These are phyloP conservation scores for Theretra japonica DNA, from an alignment of 2,888 invertebrate genomes.

Conservation along the genomic window DNA sequence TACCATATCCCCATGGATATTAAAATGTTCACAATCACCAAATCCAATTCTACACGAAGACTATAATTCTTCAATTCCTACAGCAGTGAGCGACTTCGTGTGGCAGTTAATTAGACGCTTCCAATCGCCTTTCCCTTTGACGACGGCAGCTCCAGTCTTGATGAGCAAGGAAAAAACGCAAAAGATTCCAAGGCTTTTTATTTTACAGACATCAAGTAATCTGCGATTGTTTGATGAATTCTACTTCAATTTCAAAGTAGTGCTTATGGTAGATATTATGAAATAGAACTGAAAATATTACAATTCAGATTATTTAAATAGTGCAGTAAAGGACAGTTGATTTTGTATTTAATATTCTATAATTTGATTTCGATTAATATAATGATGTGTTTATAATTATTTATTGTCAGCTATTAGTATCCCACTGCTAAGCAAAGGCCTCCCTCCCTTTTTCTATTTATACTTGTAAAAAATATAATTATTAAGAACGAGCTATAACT, in stretches of 20 bases:
- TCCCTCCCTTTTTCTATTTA: too few species aligned
- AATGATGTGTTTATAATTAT: too few species aligned
- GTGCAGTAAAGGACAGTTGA: too few species aligned
- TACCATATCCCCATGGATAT: too few species aligned
- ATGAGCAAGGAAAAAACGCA: conserved; percentile 6
- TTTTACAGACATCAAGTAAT: neutral
- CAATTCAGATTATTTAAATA: too few species aligned
- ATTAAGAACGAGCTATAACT: too few species aligned
- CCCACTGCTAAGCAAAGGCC: too few species aligned
- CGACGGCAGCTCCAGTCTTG: conserved; percentile 11
- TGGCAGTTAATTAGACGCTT: conserved; percentile 36
- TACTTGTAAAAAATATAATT: too few species aligned
- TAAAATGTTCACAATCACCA: neutral
- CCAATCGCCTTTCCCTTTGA: conserved; percentile 21
- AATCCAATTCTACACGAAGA: neutral
- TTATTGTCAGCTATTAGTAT: too few species aligned
- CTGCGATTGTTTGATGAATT: conserved; percentile 4
- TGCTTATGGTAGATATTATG: neutral
- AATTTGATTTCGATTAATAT: too few species aligned
- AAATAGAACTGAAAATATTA: too few species aligned
- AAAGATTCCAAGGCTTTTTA: conserved; percentile 3
- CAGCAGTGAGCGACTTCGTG: neutral
- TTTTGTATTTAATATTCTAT: too few species aligned
- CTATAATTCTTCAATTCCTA: neutral
- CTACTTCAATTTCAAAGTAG: neutral